phyloP scores from a whole-genome alignment of 30 jellyfish, hydroid and myxozoan species.

The Aurelia coerulea region DNA sequence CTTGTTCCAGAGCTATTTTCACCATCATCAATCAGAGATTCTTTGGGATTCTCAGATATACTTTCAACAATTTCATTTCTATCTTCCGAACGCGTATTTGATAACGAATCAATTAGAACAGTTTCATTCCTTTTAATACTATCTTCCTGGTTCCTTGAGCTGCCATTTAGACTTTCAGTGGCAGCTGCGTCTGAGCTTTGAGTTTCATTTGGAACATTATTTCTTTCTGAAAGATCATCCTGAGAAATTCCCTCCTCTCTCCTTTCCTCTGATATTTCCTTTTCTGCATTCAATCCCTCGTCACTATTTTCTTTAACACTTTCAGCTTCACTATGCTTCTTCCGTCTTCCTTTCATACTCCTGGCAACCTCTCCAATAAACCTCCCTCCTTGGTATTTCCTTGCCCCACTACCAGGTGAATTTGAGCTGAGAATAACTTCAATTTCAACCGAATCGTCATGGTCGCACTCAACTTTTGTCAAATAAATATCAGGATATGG shows the following conservation, averaged over 20 bases:
- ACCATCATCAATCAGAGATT: too few species aligned
- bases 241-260: too few species aligned
- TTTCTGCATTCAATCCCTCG: background rate
- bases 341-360: constrained; percentile 9
- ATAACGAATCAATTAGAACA: too few species aligned
- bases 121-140: too few species aligned
- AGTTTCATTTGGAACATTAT: too few species aligned
- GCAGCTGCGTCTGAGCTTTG: too few species aligned
- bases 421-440: constrained; percentile 56
- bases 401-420: constrained; percentile 38
- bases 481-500: constrained; percentile 41
- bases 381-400: constrained; percentile 58
- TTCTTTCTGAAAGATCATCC: too few species aligned
- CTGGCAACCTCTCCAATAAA: constrained; percentile 46
- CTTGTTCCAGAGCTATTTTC: background rate
- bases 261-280: too few species aligned
- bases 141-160: too few species aligned
- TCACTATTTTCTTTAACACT: background rate
- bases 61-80: background rate
- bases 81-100: too few species aligned
- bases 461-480: background rate
- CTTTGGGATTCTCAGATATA: background rate
- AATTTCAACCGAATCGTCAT: constrained; percentile 63
- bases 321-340: background rate
- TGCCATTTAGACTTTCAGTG: too few species aligned